phyloP scores from a whole-genome alignment of 2,113 vertebrate genomes.

The Rhinoderma darwinii region DNA sequence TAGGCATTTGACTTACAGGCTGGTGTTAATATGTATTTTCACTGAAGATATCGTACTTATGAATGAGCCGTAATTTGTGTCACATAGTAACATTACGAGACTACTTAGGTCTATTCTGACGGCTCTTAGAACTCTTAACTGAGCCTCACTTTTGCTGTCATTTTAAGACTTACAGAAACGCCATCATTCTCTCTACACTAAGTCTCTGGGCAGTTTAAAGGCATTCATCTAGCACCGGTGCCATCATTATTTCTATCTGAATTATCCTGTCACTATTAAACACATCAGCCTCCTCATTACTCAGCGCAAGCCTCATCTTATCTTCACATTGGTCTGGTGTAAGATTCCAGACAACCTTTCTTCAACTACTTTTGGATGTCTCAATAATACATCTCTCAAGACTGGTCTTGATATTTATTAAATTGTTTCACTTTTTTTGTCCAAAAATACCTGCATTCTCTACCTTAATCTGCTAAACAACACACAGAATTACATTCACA shows the following conservation, averaged over 20 bases:
- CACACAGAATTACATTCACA: no score
- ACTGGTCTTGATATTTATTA: neutral
- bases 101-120: neutral
- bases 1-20: neutral
- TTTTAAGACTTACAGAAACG: neutral
- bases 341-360: neutral
- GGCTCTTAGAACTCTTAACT: neutral
- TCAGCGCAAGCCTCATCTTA: neutral
- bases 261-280: constrained; percentile 21
- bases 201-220: constrained; percentile 9
- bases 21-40: constrained; percentile 15
- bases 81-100: neutral
- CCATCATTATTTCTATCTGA: constrained; percentile 19
- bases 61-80: neutral
- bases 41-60: neutral
- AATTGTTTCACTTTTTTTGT: neutral
- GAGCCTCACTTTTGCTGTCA: constrained; percentile 1
- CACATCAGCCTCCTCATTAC: neutral
- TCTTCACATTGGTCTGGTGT: neutral
- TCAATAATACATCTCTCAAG: neutral
- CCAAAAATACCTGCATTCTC: neutral
- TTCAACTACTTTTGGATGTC: neutral
- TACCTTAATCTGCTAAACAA: no score
- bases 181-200: neutral
- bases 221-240: neutral